A percentile compares a stretch with the other conserved stretches of the same genome.
phyloP scores from a whole-genome alignment of 1,140 invertebrate genomes.

The Listronotus bonariensis region DNA sequence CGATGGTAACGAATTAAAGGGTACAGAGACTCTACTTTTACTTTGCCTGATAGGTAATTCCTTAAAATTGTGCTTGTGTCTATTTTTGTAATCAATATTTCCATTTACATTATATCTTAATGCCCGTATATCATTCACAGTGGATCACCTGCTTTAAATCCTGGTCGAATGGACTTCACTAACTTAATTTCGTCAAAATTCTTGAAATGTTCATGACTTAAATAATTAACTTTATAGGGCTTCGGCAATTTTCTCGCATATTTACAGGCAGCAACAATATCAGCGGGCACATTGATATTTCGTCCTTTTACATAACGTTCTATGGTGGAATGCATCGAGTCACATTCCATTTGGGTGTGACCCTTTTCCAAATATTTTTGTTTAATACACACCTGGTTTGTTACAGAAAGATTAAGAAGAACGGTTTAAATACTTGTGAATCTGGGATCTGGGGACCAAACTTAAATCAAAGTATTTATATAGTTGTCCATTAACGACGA shows the following conservation, averaged over 20 bases:
- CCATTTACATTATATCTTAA: neutral
- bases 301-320: slow-evolving; percentile 41
- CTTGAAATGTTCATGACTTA: slow-evolving; percentile 26
- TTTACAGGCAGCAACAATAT: slow-evolving; percentile 40
- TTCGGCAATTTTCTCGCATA: slow-evolving; percentile 40
- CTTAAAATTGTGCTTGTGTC: too few relatives aligned
- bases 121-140: slow-evolving; percentile 12
- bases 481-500: too few relatives aligned
- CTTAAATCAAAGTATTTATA: too few relatives aligned
- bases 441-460: too few relatives aligned
- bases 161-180: slow-evolving; percentile 20
- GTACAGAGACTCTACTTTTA: too few relatives aligned
- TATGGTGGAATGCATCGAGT: slow-evolving; percentile 48
- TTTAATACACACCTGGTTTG: neutral
- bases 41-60: too few relatives aligned
- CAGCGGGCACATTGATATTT: slow-evolving; percentile 41
- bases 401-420: too few relatives aligned
- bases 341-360: slow-evolving; percentile 52
- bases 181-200: slow-evolving; percentile 15
- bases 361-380: slow-evolving; percentile 46
- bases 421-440: too few relatives aligned
- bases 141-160: slow-evolving; percentile 19
- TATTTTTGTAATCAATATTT: neutral
- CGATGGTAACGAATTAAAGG: too few relatives aligned
- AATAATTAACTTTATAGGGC: slow-evolving; percentile 35